Conservation (phyloP, 2,113 vertebrate genomes). For the Pavo muticus region DNA sequence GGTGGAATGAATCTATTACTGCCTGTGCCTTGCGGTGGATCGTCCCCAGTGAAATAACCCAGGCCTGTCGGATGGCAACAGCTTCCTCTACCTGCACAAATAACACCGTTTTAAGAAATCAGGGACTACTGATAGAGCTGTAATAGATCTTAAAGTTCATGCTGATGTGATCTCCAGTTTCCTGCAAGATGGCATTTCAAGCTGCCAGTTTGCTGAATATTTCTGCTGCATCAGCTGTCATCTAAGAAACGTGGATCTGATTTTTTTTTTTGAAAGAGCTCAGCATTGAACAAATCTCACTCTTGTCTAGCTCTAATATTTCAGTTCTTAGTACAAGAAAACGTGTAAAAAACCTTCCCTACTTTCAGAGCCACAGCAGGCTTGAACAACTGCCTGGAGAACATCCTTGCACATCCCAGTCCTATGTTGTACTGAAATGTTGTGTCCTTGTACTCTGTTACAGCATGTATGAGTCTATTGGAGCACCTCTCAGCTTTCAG, state of each 20-base stretch:
- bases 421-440: not conserved
- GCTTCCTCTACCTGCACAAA: constrained; percentile 47
- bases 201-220: not conserved
- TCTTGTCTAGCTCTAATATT: constrained; percentile 1
- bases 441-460: not conserved
- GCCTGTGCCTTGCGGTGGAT: not conserved
- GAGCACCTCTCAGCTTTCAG: not conserved
- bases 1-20: constrained; percentile 10
- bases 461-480: not conserved
- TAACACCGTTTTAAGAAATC: constrained; percentile 47
- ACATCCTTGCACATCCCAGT: not conserved
- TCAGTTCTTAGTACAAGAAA: not conserved
- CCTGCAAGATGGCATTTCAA: constrained; percentile 13
- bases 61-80: constrained; percentile 27
- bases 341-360: not conserved
- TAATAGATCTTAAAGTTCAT: constrained; percentile 54
- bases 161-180: constrained; percentile 48
- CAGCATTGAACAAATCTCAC: not conserved
- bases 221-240: constrained; percentile 21
- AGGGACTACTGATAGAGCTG: constrained; percentile 20
- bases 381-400: not conserved
- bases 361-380: not conserved
- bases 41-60: constrained; percentile 29
- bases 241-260: not conserved
- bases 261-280: constrained; percentile 2